A percentile compares a stretch with the other conserved stretches of the same genome.
Conservation (phyloP, 2,888 invertebrate species). For the Sipha maydis region DNA sequence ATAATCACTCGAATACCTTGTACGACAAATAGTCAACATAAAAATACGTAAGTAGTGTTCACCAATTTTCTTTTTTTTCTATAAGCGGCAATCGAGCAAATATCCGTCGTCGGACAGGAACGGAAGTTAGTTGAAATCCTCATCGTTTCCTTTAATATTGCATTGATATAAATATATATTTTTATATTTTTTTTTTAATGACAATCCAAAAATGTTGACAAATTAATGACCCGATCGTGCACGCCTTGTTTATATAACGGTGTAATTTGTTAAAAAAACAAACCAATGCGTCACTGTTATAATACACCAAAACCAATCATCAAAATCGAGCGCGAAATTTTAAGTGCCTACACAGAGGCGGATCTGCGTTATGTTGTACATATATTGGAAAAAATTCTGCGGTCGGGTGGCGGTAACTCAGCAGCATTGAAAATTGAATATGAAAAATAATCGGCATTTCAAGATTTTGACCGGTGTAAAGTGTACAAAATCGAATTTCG, state of each 20-base stretch:
- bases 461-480: no score
- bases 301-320: constrained; percentile 4
- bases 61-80: neutral
- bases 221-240: constrained; percentile 26
- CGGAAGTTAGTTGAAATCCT: neutral
- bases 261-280: neutral
- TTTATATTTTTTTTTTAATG: neutral
- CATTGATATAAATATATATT: neutral
- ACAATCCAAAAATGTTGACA: constrained; percentile 2
- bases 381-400: no score
- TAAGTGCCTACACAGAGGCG: neutral
- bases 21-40: no score
- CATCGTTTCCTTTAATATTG: neutral
- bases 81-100: neutral
- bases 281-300: neutral
- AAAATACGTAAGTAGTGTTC: no score
- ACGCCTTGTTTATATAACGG: constrained; percentile 31
- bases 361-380: no score
- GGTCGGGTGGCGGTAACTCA: no score
- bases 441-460: no score
- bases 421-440: no score
- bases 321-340: neutral
- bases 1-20: no score
- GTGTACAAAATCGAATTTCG: no score
- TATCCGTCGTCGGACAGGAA: neutral